Percentiles rank a stretch among this genome's conserved stretches.
These are phyloP conservation scores for Triplophysa rosa DNA, from an alignment of 2,113 vertebrate genomes.

Conservation along the genomic window DNA sequence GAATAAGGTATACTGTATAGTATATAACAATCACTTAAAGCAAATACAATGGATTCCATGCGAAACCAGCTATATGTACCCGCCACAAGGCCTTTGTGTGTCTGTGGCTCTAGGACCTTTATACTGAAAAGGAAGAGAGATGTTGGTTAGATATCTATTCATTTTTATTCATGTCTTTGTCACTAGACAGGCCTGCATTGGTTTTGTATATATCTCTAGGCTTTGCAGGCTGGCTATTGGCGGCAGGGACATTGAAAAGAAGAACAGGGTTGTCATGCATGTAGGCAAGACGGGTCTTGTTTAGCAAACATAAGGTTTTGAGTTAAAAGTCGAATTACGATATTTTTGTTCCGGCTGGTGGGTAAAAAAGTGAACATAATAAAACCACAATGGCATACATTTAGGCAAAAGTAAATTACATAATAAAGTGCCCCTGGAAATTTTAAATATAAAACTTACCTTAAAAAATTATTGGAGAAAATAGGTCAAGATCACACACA, in stretches of 20 bases:
- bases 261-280: not conserved
- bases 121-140: not conserved
- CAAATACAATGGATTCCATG: not conserved
- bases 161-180: slow-evolving; percentile 8
- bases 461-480: no score
- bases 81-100: not conserved
- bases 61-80: not conserved
- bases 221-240: not conserved
- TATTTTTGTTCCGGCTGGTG: no score
- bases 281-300: no score
- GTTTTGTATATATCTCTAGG: not conserved
- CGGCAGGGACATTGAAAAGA: not conserved
- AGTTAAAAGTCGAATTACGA: no score
- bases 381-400: no score
- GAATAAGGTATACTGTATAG: not conserved
- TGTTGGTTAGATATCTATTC: not conserved
- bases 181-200: not conserved
- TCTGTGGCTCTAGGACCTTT: not conserved
- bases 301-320: no score
- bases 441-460: no score
- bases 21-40: not conserved
- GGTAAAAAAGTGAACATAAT: no score
- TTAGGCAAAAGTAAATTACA: no score
- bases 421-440: no score
- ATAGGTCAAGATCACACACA: no score